Conservation (phyloP, 2,888 invertebrate species). For the Diplolepis rosae region DNA sequence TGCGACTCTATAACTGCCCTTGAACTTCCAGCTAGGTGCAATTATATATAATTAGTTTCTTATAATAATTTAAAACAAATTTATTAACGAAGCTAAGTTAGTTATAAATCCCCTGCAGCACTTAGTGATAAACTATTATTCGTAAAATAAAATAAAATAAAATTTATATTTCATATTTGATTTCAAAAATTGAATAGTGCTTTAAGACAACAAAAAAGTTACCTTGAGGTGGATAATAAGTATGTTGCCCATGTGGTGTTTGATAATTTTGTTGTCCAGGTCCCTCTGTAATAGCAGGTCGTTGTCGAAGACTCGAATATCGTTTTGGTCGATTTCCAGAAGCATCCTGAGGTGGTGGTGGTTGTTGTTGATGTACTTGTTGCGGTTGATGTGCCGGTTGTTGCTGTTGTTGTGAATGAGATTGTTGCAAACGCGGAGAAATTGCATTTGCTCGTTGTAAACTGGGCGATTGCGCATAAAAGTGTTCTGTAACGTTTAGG, state of each 20-base stretch:
- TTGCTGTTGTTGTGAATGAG: conserved; percentile 63
- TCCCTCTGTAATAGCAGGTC: conserved; percentile 71
- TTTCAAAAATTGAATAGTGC: too few relatives aligned
- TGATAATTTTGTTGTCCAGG: conserved; percentile 64
- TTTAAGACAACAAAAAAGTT: too few relatives aligned
- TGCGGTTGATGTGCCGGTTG: conserved; percentile 66
- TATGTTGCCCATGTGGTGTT: conserved; percentile 64
- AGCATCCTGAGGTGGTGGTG: conserved; percentile 58
- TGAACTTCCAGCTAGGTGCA: conserved; percentile 70
- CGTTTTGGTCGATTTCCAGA: conserved; percentile 78
- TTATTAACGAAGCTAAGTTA: too few relatives aligned
- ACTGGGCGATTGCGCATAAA: conserved; percentile 65
- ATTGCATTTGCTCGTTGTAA: conserved; percentile 64
- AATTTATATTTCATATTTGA: too few relatives aligned
- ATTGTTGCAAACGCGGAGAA: conserved; percentile 71
- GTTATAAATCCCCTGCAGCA: too few relatives aligned
- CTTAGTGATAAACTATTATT: too few relatives aligned
- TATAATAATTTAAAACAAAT: background rate
- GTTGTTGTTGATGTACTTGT: conserved; percentile 48
- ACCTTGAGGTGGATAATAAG: conserved; percentile 71
- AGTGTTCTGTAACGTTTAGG: conserved; percentile 61
- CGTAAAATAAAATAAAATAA: too few relatives aligned
- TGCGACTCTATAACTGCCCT: conserved; percentile 70
- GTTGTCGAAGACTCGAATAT: conserved; percentile 81
- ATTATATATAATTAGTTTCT: conserved; percentile 57